These are phyloP conservation scores for Rhabdomys pumilio DNA, from an alignment of 2,797 vertebrate genomes.

Conservation along the genomic window DNA sequence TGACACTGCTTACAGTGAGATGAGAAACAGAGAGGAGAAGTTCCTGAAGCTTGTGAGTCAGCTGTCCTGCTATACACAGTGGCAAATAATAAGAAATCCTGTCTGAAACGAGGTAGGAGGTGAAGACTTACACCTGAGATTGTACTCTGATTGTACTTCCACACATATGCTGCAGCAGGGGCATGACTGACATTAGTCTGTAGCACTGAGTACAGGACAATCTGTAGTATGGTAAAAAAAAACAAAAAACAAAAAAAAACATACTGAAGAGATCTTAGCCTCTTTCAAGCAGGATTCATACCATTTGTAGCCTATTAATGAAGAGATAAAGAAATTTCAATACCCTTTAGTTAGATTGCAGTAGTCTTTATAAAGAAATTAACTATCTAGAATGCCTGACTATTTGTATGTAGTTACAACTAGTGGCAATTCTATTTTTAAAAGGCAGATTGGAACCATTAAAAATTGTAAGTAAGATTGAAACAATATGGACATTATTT, in stretches of 20 bases:
- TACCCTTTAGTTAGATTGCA: not conserved
- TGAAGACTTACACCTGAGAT: too few species aligned
- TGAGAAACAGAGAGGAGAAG: too few species aligned
- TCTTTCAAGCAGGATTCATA: not conserved
- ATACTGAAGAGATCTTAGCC: not conserved
- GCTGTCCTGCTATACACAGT: not conserved
- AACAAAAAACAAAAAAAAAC: not conserved
- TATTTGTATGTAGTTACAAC: slow-evolving; percentile 21
- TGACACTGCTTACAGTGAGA: not conserved
- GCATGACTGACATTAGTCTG: not conserved
- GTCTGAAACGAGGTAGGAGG: not conserved
- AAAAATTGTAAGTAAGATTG: slow-evolving; percentile 17
- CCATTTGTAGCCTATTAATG: not conserved
- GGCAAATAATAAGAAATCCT: not conserved
- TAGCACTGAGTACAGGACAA: slow-evolving; percentile 18
- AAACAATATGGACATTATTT: slow-evolving; percentile 37
- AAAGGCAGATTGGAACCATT: not conserved
- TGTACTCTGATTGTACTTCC: not conserved
- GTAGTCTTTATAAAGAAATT: slow-evolving; percentile 40
- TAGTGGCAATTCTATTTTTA: slow-evolving; percentile 41
- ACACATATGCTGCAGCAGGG: not conserved
- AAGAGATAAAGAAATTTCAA: slow-evolving; percentile 14
- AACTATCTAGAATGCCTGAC: not conserved
- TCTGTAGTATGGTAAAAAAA: not conserved
- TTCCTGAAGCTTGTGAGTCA: too few species aligned